Percentiles rank a stretch among this genome's conserved stretches.
Conservation (phyloP, 2,797 vertebrate genomes). For the Orientallactaga sibirica region DNA sequence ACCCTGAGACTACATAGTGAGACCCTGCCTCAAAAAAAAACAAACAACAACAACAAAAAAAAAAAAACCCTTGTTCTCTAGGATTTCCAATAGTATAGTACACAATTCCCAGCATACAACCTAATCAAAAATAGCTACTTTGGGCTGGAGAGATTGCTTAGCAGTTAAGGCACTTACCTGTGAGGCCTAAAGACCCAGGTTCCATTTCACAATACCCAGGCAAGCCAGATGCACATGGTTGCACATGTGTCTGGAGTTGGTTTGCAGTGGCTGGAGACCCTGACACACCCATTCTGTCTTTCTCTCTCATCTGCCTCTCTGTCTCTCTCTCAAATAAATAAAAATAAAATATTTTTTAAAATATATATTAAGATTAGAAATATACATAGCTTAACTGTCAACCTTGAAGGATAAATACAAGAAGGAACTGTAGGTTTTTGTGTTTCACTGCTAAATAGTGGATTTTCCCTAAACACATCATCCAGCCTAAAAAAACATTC, state of each 20-base stretch:
- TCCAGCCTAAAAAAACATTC: not conserved
- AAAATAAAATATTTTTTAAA: too few species aligned
- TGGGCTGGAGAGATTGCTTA: not conserved
- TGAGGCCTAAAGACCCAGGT: too few species aligned
- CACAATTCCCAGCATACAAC: not conserved
- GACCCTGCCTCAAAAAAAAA: too few species aligned
- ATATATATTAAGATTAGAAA: not conserved
- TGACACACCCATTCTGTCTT: too few species aligned
- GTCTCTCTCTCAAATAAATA: too few species aligned
- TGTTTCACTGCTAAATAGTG: not conserved
- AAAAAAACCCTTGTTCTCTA: not conserved
- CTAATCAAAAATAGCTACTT: not conserved
- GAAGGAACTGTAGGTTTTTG: slow-evolving; percentile 11
- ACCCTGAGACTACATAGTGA: too few species aligned
- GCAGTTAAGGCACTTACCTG: not conserved
- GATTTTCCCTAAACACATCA: not conserved
- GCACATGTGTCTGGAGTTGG: too few species aligned
- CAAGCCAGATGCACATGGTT: too few species aligned
- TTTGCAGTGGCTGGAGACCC: too few species aligned
- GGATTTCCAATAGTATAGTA: slow-evolving; percentile 19
- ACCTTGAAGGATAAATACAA: not conserved
- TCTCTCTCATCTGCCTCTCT: too few species aligned
- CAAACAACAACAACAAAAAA: too few species aligned
- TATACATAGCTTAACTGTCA: not conserved
- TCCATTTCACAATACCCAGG: too few species aligned